Evolutionary conservation across 2,113 vertebrate genomes (phyloP).

Genomic region (Hyla sarda): DNA sequence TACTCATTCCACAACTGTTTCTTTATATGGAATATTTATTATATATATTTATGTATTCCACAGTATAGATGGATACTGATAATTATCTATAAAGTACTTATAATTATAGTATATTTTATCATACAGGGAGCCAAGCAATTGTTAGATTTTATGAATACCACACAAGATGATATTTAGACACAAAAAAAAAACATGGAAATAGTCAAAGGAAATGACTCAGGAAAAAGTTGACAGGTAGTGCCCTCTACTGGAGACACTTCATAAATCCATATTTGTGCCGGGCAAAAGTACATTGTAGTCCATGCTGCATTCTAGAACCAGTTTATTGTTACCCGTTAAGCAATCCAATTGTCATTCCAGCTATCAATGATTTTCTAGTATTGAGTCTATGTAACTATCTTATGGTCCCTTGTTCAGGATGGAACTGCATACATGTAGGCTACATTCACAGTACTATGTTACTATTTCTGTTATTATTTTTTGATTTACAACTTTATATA

Average conservation of each 20-base stretch:
- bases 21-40: background rate
- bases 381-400: too few relatives aligned
- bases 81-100: background rate
- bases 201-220: background rate
- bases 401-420: too few relatives aligned
- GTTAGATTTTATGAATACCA: background rate
- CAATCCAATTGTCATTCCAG: too few relatives aligned
- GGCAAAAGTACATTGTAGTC: background rate
- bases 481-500: too few relatives aligned
- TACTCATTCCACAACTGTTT: background rate
- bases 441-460: too few relatives aligned
- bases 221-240: background rate
- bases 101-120: background rate
- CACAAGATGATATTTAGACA: slow-evolving; percentile 27
- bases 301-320: too few relatives aligned
- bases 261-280: background rate
- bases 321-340: too few relatives aligned
- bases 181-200: slow-evolving; percentile 22
- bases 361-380: too few relatives aligned
- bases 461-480: too few relatives aligned
- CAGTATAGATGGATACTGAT: background rate
- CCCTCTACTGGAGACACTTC: slow-evolving; percentile 10
- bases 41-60: background rate
- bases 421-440: too few relatives aligned
- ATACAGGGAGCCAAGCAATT: background rate